Evolutionary conservation across 2,113 vertebrate species (phyloP), one percentile per base, ranked within the genome.

Genomic region (Accipiter virgatus): DNA sequence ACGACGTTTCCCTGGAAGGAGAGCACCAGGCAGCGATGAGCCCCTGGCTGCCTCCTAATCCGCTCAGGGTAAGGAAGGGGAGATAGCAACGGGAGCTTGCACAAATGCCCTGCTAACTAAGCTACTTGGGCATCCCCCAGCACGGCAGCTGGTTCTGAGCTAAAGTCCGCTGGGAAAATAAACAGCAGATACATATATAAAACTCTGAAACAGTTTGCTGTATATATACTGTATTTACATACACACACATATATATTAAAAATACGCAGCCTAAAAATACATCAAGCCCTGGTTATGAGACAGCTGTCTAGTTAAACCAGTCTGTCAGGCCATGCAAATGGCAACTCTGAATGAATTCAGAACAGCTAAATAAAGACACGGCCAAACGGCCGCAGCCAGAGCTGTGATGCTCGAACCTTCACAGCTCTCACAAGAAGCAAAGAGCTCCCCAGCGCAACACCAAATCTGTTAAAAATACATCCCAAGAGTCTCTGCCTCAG

Each of bases 1-100:
- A 99, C 99, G 22, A 99, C 2, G 26, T 98, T 99, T 4, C 99
- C 99, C 99, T 99, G 97, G 5, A 91, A 86, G 0, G 1, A 91
- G 16, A 95, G 56, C 40, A 34, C 6, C 38, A 20, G 34, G 16
- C 22, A 36, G 66, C 1, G 4, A 9, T 78, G 22, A 86, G 66
- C 26, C 22, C 34, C 26, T 6, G 12, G 4, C n/a, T 9, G 16
- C 26, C 9, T 50, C 47, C 77, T 25, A 10, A 29, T 25, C 52
- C 4, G 1, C 72, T 43, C 8, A 4, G 20, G 11, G 42, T 11
- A 17, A 48, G 56, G 61, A 80, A 18, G 25, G 7, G 32, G 16
- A 63, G 25, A 26, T 2, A 26, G 13, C 43, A 25, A 5, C 0
- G 0, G 31, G 36, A 67, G 34, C 19, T 78, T 13, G 32, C 47